Base-by-base conservation (phyloP, 2,113 vertebrate genomes). In the Myrmecophaga tridactyla region DNA sequence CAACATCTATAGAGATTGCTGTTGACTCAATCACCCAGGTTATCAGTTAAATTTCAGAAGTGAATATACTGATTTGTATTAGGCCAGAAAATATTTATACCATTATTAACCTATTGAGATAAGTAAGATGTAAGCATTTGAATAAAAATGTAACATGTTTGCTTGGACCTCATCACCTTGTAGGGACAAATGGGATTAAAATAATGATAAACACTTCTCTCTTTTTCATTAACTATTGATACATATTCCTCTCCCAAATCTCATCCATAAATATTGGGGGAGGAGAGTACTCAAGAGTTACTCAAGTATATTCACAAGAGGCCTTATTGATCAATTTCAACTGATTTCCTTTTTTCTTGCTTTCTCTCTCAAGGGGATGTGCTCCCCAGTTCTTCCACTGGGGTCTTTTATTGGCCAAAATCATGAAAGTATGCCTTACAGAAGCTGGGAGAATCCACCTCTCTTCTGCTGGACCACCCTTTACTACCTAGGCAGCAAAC, bases 101-200 rank as follows among this genome's bases (percentile, higher is more conserved):
- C 34, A 17, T 72, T 86, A 65, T 41, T 78, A 63, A 69, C n/a
- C 51, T 86, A 43, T 43, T 29, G 80, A 53, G 62, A 73, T 46
- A 48, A 20, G 1, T 34, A 70, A 75, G 77, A 56, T 72, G 29
- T 4, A 86, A 77, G 2, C 21, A 53, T 48, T 67, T 21, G 13
- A 76, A 76, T 75, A 92, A 93, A 86, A 72, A 56, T 89, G 14
- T 48, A 80, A 75, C 53, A 14, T 60, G 12, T 80, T 93, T 53
- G 51, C 27, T 56, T 17, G 62, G 7, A 21, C 14, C 67, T 60
- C 41, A 39, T 76, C 46, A 82, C 2, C 21, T 20, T 72, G 15
- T 82, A 41, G 82, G n/a, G 85, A 83, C 31, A 89, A 53, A 15
- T 27, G 41, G 36, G 36, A 65, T 76, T 56, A 6, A 89, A 48